Conservation (phyloP, 1,140 invertebrate genomes). For the Microvelia longipes region DNA sequence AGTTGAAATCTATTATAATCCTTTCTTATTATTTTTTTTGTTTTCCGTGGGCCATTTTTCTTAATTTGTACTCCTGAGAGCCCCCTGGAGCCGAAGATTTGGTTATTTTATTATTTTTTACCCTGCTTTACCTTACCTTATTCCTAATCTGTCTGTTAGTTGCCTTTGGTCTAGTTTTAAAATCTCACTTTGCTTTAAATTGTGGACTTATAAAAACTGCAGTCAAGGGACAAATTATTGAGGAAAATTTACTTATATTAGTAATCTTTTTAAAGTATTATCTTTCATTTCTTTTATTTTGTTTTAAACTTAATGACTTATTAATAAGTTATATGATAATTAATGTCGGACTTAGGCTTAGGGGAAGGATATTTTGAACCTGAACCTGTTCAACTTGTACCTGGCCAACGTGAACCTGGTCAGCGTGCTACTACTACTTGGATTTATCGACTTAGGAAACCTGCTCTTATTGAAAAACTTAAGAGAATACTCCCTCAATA, state of each 20-base stretch:
- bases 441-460: not conserved
- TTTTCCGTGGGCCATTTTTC: too few species aligned
- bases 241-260: not conserved
- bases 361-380: not conserved
- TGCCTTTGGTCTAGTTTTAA: not conserved
- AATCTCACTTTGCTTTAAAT: not conserved
- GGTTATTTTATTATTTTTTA: too few species aligned
- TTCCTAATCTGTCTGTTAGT: not conserved
- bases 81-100: too few species aligned
- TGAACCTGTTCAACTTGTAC: not conserved
- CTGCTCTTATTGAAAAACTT: not conserved
- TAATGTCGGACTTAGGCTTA: not conserved
- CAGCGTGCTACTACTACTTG: not conserved
- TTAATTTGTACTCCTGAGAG: too few species aligned
- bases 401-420: not conserved
- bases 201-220: not conserved
- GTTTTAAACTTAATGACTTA: not conserved
- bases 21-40: too few species aligned
- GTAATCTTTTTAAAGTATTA: not conserved
- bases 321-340: not conserved
- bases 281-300: not conserved
- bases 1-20: too few species aligned
- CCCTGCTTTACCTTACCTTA: not conserved
- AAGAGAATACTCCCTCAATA: not conserved
- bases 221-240: too few species aligned